Percentiles rank a stretch among this genome's conserved stretches.
Evolutionary conservation across 2,113 vertebrate genomes (phyloP).

Genomic region (Calonectris borealis): DNA sequence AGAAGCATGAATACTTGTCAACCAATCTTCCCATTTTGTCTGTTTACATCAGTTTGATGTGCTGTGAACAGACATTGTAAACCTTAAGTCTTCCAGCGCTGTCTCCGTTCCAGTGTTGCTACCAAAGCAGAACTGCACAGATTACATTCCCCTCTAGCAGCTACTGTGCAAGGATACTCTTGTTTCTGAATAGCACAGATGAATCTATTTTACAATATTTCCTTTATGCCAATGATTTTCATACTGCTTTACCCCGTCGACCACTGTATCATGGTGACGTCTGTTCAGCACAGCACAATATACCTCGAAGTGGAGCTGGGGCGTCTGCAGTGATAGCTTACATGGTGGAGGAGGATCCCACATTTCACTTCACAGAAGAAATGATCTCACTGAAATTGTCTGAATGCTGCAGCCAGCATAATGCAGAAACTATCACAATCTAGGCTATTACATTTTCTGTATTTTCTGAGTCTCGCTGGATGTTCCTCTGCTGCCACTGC

Average conservation of each 20-base stretch:
- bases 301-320: not conserved
- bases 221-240: not conserved
- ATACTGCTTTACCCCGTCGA: not conserved
- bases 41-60: not conserved
- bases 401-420: not conserved
- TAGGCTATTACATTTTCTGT: not conserved
- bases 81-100: not conserved
- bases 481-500: not conserved
- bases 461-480: not conserved
- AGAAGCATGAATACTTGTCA: not conserved
- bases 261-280: not conserved
- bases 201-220: not conserved
- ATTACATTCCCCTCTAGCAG: not conserved
- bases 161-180: not conserved
- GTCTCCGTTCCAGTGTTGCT: not conserved
- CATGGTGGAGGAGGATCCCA: not conserved
- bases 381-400: not conserved
- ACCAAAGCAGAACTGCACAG: not conserved
- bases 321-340: not conserved
- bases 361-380: not conserved
- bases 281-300: not conserved
- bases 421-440: not conserved
- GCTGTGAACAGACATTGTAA: not conserved
- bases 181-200: not conserved
- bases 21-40: not conserved